Conservation (phyloP, 1,140 invertebrate species). For the Ylistrum balloti region DNA sequence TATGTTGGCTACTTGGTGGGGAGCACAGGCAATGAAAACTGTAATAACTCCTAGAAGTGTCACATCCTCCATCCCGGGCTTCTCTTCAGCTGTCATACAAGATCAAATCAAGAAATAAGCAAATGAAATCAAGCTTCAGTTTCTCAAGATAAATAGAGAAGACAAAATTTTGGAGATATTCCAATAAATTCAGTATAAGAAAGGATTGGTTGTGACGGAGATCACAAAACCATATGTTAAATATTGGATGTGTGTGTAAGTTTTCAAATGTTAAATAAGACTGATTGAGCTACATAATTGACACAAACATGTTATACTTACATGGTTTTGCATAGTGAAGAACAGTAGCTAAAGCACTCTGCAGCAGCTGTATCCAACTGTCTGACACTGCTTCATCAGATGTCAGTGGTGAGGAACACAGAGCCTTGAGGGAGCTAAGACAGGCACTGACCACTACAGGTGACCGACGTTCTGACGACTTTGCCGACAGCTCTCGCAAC, state of each 20-base stretch:
- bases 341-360: slow-evolving; percentile 93
- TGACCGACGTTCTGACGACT: slow-evolving; percentile 83
- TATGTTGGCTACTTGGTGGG: slow-evolving; percentile 88
- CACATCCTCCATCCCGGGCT: slow-evolving; percentile 89
- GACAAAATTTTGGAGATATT: too few species aligned
- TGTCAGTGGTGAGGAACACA: slow-evolving; percentile 87
- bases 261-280: too few species aligned
- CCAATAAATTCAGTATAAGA: too few species aligned
- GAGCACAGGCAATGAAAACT: slow-evolving; percentile 92
- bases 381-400: slow-evolving; percentile 85
- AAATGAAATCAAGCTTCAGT: too few species aligned
- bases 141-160: too few species aligned
- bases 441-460: slow-evolving; percentile 85
- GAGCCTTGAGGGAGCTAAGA: slow-evolving; percentile 87
- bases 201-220: too few species aligned
- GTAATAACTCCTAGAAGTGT: slow-evolving; percentile 93
- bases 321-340: slow-evolving; percentile 93
- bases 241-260: too few species aligned
- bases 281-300: too few species aligned
- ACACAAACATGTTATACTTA: slow-evolving; percentile 63
- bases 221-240: too few species aligned
- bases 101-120: neutral
- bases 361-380: slow-evolving; percentile 91
- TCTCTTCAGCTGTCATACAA: slow-evolving; percentile 86
- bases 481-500: slow-evolving; percentile 89